phyloP scores from a whole-genome alignment of 2,797 vertebrate species.

The Moxostoma hubbsi region DNA sequence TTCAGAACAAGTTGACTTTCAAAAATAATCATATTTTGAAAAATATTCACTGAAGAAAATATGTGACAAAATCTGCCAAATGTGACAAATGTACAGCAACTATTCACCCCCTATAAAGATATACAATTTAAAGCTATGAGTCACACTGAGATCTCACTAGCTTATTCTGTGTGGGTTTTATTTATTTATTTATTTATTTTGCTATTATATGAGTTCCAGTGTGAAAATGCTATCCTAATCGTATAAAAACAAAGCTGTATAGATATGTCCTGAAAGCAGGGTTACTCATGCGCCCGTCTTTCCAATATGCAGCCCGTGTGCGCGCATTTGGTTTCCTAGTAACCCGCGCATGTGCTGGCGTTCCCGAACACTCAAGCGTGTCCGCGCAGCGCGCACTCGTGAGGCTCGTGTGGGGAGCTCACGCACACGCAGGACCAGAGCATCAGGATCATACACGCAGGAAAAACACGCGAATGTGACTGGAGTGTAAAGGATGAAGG shows the following conservation, averaged over 20 bases:
- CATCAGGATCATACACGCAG: slow-evolving; percentile 51
- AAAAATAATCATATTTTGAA: no score
- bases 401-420: slow-evolving; percentile 71
- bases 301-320: slow-evolving; percentile 65
- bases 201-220: background rate
- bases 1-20: no score
- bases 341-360: slow-evolving; percentile 80
- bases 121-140: no score
- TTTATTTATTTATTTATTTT: background rate
- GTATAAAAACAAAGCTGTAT: slow-evolving; percentile 12
- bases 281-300: slow-evolving; percentile 54
- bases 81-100: no score
- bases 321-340: slow-evolving; percentile 83
- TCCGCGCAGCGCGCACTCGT: slow-evolving; percentile 78
- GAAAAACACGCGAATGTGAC: slow-evolving; percentile 59
- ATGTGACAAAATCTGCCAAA: no score
- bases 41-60: no score
- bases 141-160: background rate
- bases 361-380: slow-evolving; percentile 69
- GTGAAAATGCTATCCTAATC: background rate
- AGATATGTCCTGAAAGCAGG: slow-evolving; percentile 12
- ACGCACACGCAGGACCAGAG: slow-evolving; percentile 62
- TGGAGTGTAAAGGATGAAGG: slow-evolving; percentile 67
- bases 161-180: background rate
- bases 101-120: no score